Percentiles rank a stretch among this genome's conserved stretches.
These are phyloP conservation scores for Apotomis betuletana DNA, from an alignment of 2,888 invertebrate species.

Conservation along the genomic window DNA sequence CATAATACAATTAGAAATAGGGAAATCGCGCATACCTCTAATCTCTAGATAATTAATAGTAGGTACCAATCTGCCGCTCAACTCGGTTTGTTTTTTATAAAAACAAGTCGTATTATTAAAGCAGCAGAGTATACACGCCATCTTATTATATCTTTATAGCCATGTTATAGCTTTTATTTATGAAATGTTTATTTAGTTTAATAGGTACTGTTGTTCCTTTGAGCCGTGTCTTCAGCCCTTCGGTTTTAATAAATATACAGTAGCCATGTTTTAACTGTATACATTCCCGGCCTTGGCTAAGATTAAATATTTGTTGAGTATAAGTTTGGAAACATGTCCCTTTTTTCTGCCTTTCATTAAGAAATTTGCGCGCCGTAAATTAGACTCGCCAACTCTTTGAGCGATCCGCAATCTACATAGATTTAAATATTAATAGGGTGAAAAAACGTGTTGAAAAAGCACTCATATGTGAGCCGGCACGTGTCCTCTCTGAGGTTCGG, in stretches of 20 bases:
- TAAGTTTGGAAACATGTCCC: background rate
- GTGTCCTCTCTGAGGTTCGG: conserved; percentile 36
- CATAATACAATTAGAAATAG: too few species aligned
- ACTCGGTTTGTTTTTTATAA: conserved; percentile 10
- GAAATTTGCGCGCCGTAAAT: conserved; percentile 21
- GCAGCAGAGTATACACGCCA: conserved; percentile 2
- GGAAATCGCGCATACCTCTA: background rate
- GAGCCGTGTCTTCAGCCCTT: conserved; percentile 26
- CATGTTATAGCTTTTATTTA: conserved; percentile 28
- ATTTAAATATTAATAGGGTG: conserved; percentile 38
- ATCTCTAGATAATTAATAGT: background rate
- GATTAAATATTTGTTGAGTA: conserved; percentile 17
- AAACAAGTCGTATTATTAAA: conserved; percentile 25
- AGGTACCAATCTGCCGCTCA: background rate
- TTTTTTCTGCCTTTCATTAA: conserved; percentile 15
- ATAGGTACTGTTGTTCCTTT: conserved; percentile 13
- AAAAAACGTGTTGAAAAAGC: conserved; percentile 26
- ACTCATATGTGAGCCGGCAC: conserved; percentile 30
- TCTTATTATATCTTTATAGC: conserved; percentile 13
- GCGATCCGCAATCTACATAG: conserved; percentile 39
- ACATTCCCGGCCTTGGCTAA: conserved; percentile 11
- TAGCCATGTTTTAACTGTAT: conserved; percentile 31
- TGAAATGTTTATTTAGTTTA: conserved; percentile 34
- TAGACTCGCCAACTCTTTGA: conserved; percentile 33
- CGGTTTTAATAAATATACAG: conserved; percentile 36